Percentiles rank a stretch among this genome's conserved stretches.
phyloP scores from a whole-genome alignment of 2,888 invertebrate species.

The Seira sanloemensis region DNA sequence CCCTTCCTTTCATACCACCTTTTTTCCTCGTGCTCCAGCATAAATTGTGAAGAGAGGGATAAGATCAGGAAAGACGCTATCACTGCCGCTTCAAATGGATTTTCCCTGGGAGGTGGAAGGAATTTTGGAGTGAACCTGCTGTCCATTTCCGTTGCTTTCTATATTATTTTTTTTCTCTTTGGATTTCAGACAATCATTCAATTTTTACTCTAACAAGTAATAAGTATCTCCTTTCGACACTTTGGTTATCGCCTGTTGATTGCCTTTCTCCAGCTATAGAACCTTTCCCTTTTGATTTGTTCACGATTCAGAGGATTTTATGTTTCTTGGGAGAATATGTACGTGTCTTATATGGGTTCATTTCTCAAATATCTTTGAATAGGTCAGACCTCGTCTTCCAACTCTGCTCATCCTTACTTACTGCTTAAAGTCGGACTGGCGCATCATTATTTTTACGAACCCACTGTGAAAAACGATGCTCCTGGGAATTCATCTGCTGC shows the following conservation, averaged over 20 bases:
- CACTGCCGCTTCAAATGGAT: not conserved
- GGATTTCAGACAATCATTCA: not conserved
- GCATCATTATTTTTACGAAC: slow-evolving; percentile 34
- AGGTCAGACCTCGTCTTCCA: not conserved
- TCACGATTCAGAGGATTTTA: too few relatives aligned
- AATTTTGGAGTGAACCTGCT: not conserved
- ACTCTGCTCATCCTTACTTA: slow-evolving; percentile 28
- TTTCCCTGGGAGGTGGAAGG: not conserved
- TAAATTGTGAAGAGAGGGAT: not conserved
- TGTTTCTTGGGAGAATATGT: too few relatives aligned
- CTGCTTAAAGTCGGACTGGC: slow-evolving; percentile 4
- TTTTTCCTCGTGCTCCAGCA: not conserved
- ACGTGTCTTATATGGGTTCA: too few relatives aligned
- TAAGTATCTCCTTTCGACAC: not conserved
- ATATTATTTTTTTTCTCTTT: not conserved
- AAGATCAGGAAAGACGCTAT: not conserved
- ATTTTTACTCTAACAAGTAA: not conserved
- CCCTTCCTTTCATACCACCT: not conserved
- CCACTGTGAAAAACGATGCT: slow-evolving; percentile 31
- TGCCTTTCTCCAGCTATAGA: not conserved
- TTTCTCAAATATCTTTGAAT: not conserved
- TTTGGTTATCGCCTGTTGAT: not conserved
- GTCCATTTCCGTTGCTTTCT: not conserved
- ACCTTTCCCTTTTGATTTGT: not conserved
- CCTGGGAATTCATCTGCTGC: slow-evolving; percentile 30